Evolutionary conservation across 1,140 invertebrate species (phyloP).

Genomic region (Habropoda laboriosa): DNA sequence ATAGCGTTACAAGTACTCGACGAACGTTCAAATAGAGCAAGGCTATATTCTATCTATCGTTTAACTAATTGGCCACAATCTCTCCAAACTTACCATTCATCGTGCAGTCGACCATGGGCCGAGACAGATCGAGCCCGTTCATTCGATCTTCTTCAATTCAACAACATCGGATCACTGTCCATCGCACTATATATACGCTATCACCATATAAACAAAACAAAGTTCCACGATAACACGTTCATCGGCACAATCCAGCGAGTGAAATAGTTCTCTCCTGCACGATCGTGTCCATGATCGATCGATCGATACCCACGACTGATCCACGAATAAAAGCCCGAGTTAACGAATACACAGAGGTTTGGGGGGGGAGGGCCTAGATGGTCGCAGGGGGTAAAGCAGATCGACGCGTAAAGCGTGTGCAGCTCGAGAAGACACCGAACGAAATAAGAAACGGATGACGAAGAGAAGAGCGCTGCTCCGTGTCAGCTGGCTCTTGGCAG

Average conservation of each 20-base stretch:
- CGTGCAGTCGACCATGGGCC: constrained; percentile 62
- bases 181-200: constrained; percentile 48
- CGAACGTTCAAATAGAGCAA: background rate
- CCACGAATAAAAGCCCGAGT: background rate
- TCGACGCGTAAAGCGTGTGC: background rate
- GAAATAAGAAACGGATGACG: constrained; percentile 50
- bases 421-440: constrained; percentile 3
- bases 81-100: constrained; percentile 71
- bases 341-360: background rate
- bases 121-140: constrained; percentile 66
- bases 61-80: background rate
- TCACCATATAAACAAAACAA: no score
- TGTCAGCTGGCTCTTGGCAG: constrained; percentile 80
- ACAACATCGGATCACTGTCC: constrained; percentile 34
- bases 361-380: background rate
- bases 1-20: no score
- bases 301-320: constrained; percentile 44
- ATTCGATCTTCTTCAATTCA: background rate
- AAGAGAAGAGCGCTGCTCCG: constrained; percentile 69
- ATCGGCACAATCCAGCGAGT: constrained; percentile 36
- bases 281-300: constrained; percentile 42
- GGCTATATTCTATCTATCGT: background rate
- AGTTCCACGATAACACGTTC: constrained; percentile 47
- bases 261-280: background rate
- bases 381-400: constrained; percentile 30